Conservation (phyloP, 1,140 invertebrate genomes). For the Sitobion miscanthi region DNA sequence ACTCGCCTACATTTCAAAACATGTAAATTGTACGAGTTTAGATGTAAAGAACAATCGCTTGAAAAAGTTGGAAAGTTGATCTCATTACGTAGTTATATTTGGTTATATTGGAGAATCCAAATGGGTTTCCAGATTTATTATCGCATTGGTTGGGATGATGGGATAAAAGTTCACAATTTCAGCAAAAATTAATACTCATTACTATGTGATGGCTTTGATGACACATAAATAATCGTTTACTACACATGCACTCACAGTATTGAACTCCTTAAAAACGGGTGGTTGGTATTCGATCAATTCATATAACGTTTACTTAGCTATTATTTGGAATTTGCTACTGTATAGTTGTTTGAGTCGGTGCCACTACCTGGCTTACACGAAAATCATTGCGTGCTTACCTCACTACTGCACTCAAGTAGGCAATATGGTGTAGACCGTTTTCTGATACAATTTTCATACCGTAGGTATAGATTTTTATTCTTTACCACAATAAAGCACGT, state of each 20-base stretch:
- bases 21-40: neutral
- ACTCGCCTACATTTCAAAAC: neutral
- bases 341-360: neutral
- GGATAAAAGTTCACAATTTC: neutral
- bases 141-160: neutral
- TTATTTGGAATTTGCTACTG: neutral
- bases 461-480: neutral
- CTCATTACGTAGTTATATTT: neutral
- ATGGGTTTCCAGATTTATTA: too few relatives aligned
- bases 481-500: neutral
- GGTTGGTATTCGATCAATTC: neutral
- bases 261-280: neutral
- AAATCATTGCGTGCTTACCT: neutral
- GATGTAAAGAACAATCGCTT: neutral
- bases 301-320: neutral
- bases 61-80: neutral
- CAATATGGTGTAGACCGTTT: neutral
- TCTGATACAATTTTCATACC: neutral
- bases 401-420: neutral
- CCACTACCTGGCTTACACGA: neutral
- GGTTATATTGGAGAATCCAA: too few relatives aligned
- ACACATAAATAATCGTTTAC: neutral
- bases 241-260: neutral
- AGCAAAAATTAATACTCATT: neutral
- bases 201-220: neutral